Percentiles rank a stretch among this genome's conserved stretches.
These are phyloP conservation scores for Plagodis pulveraria DNA, from an alignment of 2,888 invertebrate genomes.

Conservation along the genomic window DNA sequence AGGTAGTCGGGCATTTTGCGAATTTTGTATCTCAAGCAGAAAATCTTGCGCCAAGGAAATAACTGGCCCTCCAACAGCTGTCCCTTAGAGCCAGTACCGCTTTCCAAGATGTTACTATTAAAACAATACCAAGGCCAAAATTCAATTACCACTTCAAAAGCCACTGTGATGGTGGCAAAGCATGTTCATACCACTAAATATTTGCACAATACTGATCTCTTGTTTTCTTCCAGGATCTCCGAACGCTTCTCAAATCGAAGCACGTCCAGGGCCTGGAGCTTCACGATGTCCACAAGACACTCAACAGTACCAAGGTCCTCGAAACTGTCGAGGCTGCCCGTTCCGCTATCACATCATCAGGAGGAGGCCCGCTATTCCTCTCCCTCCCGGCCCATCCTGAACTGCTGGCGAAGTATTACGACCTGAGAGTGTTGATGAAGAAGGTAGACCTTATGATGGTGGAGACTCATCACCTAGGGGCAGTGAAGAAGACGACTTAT, in stretches of 20 bases:
- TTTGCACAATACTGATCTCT: not conserved
- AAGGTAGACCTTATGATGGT: slow-evolving; percentile 88
- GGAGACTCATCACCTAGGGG: slow-evolving; percentile 87
- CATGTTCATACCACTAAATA: too few species aligned
- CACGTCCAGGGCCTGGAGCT: slow-evolving; percentile 85
- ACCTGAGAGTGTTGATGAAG: slow-evolving; percentile 87
- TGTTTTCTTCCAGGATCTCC: slow-evolving; percentile 75
- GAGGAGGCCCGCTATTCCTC: slow-evolving; percentile 83
- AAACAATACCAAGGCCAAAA: too few species aligned
- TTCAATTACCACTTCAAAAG: too few species aligned
- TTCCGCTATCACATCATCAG: slow-evolving; percentile 72
- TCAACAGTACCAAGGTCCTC: slow-evolving; percentile 78
- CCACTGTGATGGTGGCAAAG: too few species aligned
- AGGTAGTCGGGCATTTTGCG: too few species aligned
- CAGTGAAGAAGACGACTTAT: slow-evolving; percentile 88
- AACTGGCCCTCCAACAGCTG: too few species aligned
- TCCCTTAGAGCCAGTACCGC: too few species aligned
- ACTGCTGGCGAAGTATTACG: slow-evolving; percentile 88
- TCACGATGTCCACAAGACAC: slow-evolving; percentile 79
- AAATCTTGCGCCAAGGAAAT: too few species aligned
- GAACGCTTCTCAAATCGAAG: slow-evolving; percentile 81
- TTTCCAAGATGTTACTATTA: too few species aligned
- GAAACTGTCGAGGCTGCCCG: slow-evolving; percentile 75
- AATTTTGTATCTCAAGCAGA: too few species aligned
- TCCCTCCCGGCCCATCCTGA: slow-evolving; percentile 87